phyloP scores from a whole-genome alignment of 2,113 vertebrate species.

The Stegostoma tigrinum region DNA sequence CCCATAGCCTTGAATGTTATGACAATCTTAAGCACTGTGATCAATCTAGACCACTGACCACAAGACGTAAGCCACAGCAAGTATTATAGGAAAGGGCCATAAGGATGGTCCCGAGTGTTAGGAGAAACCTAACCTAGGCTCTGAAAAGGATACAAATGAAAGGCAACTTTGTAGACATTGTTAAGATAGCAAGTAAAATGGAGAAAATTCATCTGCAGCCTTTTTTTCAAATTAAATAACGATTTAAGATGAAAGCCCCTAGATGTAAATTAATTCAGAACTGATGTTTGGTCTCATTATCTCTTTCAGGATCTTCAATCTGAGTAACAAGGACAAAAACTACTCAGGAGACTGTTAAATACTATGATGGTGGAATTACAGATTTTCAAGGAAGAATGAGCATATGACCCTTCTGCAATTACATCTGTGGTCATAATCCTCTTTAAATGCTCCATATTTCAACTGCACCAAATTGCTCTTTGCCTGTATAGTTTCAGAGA shows the following conservation, averaged over 20 bases:
- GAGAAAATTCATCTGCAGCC: neutral
- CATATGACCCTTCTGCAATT: neutral
- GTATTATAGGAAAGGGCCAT: neutral
- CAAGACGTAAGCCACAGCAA: neutral
- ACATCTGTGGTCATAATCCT: neutral
- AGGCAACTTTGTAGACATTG: neutral
- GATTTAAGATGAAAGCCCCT: neutral
- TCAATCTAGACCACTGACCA: neutral
- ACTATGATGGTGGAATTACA: neutral
- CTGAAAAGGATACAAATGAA: neutral
- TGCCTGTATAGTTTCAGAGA: neutral
- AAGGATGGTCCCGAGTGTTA: neutral
- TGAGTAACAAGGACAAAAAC: neutral
- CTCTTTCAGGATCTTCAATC: neutral
- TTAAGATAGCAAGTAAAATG: neutral
- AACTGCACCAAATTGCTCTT: neutral
- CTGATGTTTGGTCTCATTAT: neutral
- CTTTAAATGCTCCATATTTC: neutral
- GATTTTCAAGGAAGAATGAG: neutral
- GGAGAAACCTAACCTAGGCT: neutral
- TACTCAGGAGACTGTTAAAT: neutral
- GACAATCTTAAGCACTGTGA: neutral
- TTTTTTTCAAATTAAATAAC: neutral
- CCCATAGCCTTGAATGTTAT: too few species aligned
- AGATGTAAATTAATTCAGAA: neutral